Conservation (phyloP, 1,140 invertebrate genomes). For the Leptoteleia sp. region DNA sequence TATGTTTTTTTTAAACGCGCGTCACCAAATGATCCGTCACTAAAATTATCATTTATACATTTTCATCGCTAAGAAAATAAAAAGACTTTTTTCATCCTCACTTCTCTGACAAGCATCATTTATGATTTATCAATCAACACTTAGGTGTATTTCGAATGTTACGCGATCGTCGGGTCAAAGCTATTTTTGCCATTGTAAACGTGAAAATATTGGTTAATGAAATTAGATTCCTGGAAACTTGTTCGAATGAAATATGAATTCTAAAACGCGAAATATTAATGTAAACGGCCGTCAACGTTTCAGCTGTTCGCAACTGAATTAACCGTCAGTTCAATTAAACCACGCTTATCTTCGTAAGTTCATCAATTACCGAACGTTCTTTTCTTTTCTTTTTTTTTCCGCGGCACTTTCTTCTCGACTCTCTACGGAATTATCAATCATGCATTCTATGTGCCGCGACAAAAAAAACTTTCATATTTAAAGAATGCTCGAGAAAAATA, state of each 20-base stretch:
- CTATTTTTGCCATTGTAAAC: background rate
- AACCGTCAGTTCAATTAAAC: constrained; percentile 16
- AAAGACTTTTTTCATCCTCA: too few relatives aligned
- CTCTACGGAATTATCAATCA: constrained; percentile 21
- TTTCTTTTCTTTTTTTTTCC: constrained; percentile 5
- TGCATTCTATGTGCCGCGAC: constrained; percentile 3
- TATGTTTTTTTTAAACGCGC: too few relatives aligned
- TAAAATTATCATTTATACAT: too few relatives aligned
- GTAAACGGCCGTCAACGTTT: background rate
- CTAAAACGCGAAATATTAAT: constrained; percentile 16
- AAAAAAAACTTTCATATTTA: constrained; percentile 23
- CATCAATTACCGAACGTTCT: too few relatives aligned
- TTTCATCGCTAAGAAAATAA: too few relatives aligned
- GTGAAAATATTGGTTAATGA: too few relatives aligned
- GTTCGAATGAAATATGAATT: too few relatives aligned
- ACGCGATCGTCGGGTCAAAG: background rate
- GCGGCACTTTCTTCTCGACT: constrained; percentile 8
- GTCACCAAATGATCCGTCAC: too few relatives aligned
- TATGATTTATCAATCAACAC: background rate
- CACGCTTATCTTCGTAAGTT: constrained; percentile 11
- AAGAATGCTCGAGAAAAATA: background rate
- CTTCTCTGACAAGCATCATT: too few relatives aligned
- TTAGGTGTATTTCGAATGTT: background rate
- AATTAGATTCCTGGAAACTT: too few relatives aligned
- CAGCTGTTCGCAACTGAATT: constrained; percentile 6